Evolutionary conservation across 2,113 vertebrate genomes (phyloP), one percentile per base, ranked within the genome.

Genomic region (Emydocephalus ijimae): DNA sequence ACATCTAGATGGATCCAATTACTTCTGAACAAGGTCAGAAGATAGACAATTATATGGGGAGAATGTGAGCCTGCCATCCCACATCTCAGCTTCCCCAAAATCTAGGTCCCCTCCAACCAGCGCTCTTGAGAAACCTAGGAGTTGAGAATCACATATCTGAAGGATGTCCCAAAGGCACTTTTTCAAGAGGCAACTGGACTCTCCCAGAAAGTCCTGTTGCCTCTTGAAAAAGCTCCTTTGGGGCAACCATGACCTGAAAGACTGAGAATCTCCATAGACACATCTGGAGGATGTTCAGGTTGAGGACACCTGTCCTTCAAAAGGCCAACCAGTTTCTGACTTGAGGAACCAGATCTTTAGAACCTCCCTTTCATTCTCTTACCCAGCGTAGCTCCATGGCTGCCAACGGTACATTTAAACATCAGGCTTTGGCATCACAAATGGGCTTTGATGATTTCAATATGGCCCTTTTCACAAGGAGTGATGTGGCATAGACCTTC

Each of bases 401-500:
- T 43, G 15, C 15, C 29, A 20, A 34, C 1, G 6, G 3, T 59
- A 52, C 50, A 20, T 23, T 86, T 34, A 34, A 34, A 21, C 7
- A 87, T 48, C 55, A 55, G 26, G 59, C 45, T 48, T 34, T 24
- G 20, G 48, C 86, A 88, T 88, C n/a, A 5, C 86, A 64, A 92
- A 64, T 52, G 85, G 85, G 10, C 8, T 29, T 86, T 52, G 92
- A 89, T 89, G 43, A 61, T 56, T 89, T 85, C 92, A 95, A 90
- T 1, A 14, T 90, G 90, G 74, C 18, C 56, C 14, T 85, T 50
- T 88, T 85, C 54, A 89, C n/a, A 52, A 54, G 29, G 64, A n/a
- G 64, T 45, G 48, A 90, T 50, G 57, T 29, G 50, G 59, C 52
- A 69, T 15, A n/a, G 34, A 88, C 89, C 1, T 86, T 85, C 7